Conservation (phyloP, 2,888 invertebrate genomes). For the Plagodis pulveraria region DNA sequence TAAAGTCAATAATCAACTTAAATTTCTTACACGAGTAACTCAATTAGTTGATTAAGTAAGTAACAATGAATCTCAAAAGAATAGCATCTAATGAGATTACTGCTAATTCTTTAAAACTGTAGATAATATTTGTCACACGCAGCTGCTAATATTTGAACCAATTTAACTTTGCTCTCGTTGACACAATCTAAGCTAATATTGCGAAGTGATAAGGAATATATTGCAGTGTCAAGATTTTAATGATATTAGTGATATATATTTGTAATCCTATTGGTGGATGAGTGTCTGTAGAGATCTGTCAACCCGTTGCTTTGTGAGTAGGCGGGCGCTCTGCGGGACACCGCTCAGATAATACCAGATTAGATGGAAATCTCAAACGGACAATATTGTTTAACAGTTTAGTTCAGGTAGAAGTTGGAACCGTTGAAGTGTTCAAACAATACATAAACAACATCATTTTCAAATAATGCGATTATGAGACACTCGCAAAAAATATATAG, state of each 20-base stretch:
- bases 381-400: conserved; percentile 72
- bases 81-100: conserved; percentile 65
- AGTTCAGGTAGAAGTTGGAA: conserved; percentile 63
- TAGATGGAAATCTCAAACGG: conserved; percentile 78
- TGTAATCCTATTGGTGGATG: conserved; percentile 76
- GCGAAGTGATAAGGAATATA: conserved; percentile 51
- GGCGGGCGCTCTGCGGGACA: conserved; percentile 74
- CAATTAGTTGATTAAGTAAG: too few relatives aligned
- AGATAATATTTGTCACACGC: conserved; percentile 50
- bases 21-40: too few relatives aligned
- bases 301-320: conserved; percentile 83
- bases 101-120: conserved; percentile 69
- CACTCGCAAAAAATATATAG: conserved; percentile 55
- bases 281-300: conserved; percentile 78
- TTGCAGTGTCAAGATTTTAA: conserved; percentile 48
- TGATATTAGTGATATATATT: conserved; percentile 60
- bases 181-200: conserved; percentile 30
- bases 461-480: conserved; percentile 72
- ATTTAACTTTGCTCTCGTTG: conserved; percentile 48
- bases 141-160: conserved; percentile 59
- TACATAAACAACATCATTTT: conserved; percentile 79
- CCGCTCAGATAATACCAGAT: conserved; percentile 76
- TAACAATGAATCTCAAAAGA: conserved; percentile 35
- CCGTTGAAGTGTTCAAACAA: conserved; percentile 65
- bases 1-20: too few relatives aligned